Percentiles rank a stretch among this genome's conserved stretches.
These are phyloP conservation scores for Gasterosteus aculeatus DNA, from an alignment of 2,113 vertebrate genomes.

Conservation along the genomic window DNA sequence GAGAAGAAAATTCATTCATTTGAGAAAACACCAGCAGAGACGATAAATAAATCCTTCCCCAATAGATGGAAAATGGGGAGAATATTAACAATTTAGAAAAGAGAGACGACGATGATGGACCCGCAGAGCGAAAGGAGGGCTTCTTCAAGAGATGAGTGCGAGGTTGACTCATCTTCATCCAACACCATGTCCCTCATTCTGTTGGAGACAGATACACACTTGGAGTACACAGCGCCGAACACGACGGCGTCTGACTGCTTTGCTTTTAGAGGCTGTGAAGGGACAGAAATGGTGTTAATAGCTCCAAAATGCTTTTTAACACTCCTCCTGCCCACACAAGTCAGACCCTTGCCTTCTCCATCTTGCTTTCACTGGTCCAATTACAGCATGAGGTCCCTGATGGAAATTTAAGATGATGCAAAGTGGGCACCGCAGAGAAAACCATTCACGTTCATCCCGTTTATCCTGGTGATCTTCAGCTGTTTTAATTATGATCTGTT, in stretches of 20 bases:
- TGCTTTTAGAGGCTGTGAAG: slow-evolving; percentile 57
- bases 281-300: slow-evolving; percentile 62
- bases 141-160: slow-evolving; percentile 49
- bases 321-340: slow-evolving; percentile 50
- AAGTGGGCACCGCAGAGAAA: slow-evolving; percentile 23
- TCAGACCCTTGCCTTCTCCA: slow-evolving; percentile 34
- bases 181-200: slow-evolving; percentile 53
- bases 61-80: slow-evolving; percentile 15
- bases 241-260: slow-evolving; percentile 48
- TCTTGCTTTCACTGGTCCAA: slow-evolving; percentile 30
- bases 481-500: neutral
- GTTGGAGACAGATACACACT: slow-evolving; percentile 37
- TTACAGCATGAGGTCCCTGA: slow-evolving; percentile 1
- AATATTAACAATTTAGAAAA: slow-evolving; percentile 20
- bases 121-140: slow-evolving; percentile 34
- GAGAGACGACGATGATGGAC: slow-evolving; percentile 9
- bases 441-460: too few relatives aligned
- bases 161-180: slow-evolving; percentile 66
- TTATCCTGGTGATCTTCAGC: neutral
- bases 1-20: slow-evolving; percentile 1
- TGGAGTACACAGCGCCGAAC: too few relatives aligned
- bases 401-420: slow-evolving; percentile 30
- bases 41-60: slow-evolving; percentile 11
- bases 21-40: neutral
- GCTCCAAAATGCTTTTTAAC: slow-evolving; percentile 64